A percentile compares a stretch with the other conserved stretches of the same genome.
These are phyloP conservation scores for Clivina fossor DNA, from an alignment of 2,888 invertebrate species.

Conservation along the genomic window DNA sequence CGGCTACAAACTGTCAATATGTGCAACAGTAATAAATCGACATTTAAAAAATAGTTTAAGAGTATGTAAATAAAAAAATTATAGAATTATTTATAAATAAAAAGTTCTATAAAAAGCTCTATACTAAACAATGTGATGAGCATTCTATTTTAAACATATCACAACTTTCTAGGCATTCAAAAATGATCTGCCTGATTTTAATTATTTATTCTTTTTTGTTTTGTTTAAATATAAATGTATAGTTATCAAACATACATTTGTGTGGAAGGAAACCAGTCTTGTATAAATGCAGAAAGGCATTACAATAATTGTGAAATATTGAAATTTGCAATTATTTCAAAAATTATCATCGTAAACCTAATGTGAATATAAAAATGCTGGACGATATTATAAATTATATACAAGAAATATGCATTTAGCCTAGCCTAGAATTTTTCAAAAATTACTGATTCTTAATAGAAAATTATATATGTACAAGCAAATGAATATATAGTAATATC, in stretches of 20 bases:
- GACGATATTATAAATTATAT: constrained; percentile 16
- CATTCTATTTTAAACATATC: constrained; percentile 43
- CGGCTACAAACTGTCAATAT: no score
- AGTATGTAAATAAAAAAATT: no score
- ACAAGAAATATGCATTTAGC: constrained; percentile 1
- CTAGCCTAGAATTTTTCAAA: constrained; percentile 13
- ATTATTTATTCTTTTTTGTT: neutral
- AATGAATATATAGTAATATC: no score
- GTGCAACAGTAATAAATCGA: no score
- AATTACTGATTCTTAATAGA: constrained; percentile 4
- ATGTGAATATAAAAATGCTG: constrained; percentile 24
- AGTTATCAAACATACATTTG: constrained; percentile 20
- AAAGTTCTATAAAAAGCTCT: no score
- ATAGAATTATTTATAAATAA: no score
- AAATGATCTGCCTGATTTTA: no score
- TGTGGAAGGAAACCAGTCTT: constrained; percentile 34
- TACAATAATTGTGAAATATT: constrained; percentile 25
- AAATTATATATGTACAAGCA: constrained; percentile 11
- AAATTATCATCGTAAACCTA: constrained; percentile 14
- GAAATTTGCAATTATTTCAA: constrained; percentile 19
- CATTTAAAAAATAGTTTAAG: no score
- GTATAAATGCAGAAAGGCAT: constrained; percentile 34
- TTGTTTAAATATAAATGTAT: constrained; percentile 16
- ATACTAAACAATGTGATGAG: no score
- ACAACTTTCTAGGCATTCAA: constrained; percentile 45